Conservation (phyloP, 92 coral and sea anemone species). For the Nematostella vectensis region DNA sequence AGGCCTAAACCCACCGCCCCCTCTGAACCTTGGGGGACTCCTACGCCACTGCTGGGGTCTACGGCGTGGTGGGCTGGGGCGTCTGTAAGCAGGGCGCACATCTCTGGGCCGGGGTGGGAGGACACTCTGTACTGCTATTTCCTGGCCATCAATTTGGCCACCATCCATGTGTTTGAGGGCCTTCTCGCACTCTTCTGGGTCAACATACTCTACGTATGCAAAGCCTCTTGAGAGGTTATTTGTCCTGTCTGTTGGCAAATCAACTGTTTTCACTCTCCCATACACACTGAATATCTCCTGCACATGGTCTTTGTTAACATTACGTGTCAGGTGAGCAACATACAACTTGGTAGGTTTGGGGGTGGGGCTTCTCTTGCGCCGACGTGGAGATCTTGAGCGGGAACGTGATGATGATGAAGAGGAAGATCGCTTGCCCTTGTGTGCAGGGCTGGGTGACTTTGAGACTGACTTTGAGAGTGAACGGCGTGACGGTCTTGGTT, state of each 20-base stretch:
- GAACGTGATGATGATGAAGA: constrained; percentile 48
- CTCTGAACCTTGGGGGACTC: constrained; percentile 88
- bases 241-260: constrained; percentile 83
- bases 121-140: constrained; percentile 75
- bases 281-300: constrained; percentile 90
- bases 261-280: constrained; percentile 86
- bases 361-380: constrained; percentile 88
- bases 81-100: constrained; percentile 66
- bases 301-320: constrained; percentile 92
- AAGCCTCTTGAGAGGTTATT: constrained; percentile 81
- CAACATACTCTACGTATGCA: constrained; percentile 90
- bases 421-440: constrained; percentile 30
- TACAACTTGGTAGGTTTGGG: constrained; percentile 86
- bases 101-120: constrained; percentile 84
- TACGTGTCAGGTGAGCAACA: constrained; percentile 81
- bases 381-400: constrained; percentile 77
- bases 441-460: constrained; percentile 53
- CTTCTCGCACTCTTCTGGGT: constrained; percentile 68
- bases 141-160: constrained; percentile 97
- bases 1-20: constrained; percentile 65
- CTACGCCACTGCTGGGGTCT: constrained; percentile 83
- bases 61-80: constrained; percentile 74
- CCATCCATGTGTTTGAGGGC: constrained; percentile 99
- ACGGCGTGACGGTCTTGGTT: constrained; percentile 57
- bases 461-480: constrained; percentile 81